Base-by-base conservation (phyloP, 2,888 invertebrate genomes). In the Hoplodrina blanda region DNA sequence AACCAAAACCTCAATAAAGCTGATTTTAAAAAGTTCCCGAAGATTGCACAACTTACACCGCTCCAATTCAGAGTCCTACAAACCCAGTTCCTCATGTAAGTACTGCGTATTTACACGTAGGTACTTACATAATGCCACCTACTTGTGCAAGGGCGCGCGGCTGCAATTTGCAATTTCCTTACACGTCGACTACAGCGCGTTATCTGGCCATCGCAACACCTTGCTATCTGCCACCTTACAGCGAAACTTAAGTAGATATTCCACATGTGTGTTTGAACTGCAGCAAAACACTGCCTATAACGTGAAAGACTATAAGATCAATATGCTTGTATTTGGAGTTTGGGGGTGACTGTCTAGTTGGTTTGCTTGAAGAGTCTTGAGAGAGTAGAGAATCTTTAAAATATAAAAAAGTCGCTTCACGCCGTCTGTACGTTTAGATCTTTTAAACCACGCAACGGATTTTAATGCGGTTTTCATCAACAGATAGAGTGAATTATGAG, bases 151-250 rank as follows among this genome's bases (percentile, higher is more conserved):
- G 73, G 30, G 44, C 62, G 76, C 19, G 76, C 19, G 65, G 41
- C 59, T 41, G 81, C 46, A 46, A 46, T 46, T 46, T 84, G 87
- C 82, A 86, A 86, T 86, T 86, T 86, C 86, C 86, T 83, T 69
- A 37, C 69, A 66, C 69, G 87, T 78, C 86, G 57, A 65, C 67
- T 67, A 57, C 54, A 19, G 46, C 68, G 52, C 63, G 73, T 80
- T 86, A 85, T 86, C 86, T 33, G 50, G 0, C 13, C 64, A 86
- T 82, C 86, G 65, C 71, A 75, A 85, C 84, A 85, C 84, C 83
- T 82, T 37, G 69, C 73, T 78, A 70, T 79, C 82, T 63, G 19
- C 13, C 55, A 50, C 37, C 49, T 56, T 55, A 68, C 56, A 55
- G 63, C 20, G 56, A 76, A 76, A 61, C 52, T 66, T 57, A 59